phyloP scores from a whole-genome alignment of 2,113 vertebrate species.

The Microcebus ravelobensis region DNA sequence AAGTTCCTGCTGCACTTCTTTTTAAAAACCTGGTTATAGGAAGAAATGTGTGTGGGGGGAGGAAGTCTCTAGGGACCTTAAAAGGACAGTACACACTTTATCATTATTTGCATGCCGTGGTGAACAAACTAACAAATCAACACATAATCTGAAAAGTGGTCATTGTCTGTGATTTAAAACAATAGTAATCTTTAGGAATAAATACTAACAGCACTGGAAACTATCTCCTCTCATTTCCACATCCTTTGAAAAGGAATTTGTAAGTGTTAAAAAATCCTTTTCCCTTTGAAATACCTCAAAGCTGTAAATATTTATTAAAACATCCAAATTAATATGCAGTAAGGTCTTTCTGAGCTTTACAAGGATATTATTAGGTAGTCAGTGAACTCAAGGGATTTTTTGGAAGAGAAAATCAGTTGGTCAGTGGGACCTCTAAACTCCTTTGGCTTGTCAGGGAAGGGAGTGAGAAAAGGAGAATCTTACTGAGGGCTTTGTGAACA shows the following conservation, averaged over 20 bases:
- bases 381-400: neutral
- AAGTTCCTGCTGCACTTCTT: neutral
- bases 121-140: neutral
- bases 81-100: neutral
- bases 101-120: neutral
- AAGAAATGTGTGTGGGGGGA: neutral
- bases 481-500: neutral
- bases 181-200: neutral
- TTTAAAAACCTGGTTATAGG: neutral
- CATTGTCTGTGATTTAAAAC: constrained; percentile 1
- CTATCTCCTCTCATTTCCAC: neutral
- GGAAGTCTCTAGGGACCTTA: neutral
- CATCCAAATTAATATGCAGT: constrained; percentile 4
- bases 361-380: constrained; percentile 18
- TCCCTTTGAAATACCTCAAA: neutral
- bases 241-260: neutral
- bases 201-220: neutral
- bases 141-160: neutral
- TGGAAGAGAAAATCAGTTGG: neutral
- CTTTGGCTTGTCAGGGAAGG: constrained; percentile 34
- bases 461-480: neutral
- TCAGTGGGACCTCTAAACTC: neutral
- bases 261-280: constrained; percentile 30
- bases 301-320: constrained; percentile 20
- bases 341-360: constrained; percentile 48